Conservation (phyloP, 2,113 vertebrate species). For the Lampris megalopsis region DNA sequence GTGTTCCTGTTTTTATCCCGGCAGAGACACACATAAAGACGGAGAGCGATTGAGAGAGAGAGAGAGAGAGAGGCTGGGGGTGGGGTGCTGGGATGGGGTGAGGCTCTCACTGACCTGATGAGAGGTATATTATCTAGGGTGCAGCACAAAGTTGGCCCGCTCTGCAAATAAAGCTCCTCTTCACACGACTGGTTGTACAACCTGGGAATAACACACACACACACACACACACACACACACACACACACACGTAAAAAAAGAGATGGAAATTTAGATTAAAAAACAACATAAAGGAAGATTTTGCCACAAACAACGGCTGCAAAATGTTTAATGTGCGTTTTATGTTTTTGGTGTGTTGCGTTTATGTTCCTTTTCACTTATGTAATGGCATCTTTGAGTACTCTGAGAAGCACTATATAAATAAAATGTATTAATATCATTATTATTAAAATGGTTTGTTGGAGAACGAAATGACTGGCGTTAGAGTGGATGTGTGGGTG, state of each 20-base stretch:
- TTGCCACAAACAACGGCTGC: too few relatives aligned
- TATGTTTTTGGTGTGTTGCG: too few relatives aligned
- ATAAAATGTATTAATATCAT: too few relatives aligned
- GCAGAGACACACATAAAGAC: constrained; percentile 34
- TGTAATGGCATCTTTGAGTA: too few relatives aligned
- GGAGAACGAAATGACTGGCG: too few relatives aligned
- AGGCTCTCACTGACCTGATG: constrained; percentile 76
- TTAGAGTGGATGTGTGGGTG: too few relatives aligned
- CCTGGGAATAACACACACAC: constrained; percentile 61
- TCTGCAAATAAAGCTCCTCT: constrained; percentile 79
- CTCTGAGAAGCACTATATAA: too few relatives aligned
- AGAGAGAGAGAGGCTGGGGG: not conserved
- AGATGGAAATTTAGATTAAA: constrained; percentile 2
- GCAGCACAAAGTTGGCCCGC: constrained; percentile 78
- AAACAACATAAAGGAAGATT: not conserved
- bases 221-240: constrained; percentile 5
- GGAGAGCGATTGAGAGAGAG: not conserved
- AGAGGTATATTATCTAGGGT: constrained; percentile 82
- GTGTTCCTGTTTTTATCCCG: constrained; percentile 67
- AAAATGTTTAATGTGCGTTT: too few relatives aligned
- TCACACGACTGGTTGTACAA: constrained; percentile 84
- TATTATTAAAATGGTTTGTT: too few relatives aligned
- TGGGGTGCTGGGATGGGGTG: not conserved
- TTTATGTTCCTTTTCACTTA: too few relatives aligned
- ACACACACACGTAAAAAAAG: constrained; percentile 2